phyloP scores from a whole-genome alignment of 37 sponge, comb jelly and placozoan species.

The Cladorhizidae sp. region DNA sequence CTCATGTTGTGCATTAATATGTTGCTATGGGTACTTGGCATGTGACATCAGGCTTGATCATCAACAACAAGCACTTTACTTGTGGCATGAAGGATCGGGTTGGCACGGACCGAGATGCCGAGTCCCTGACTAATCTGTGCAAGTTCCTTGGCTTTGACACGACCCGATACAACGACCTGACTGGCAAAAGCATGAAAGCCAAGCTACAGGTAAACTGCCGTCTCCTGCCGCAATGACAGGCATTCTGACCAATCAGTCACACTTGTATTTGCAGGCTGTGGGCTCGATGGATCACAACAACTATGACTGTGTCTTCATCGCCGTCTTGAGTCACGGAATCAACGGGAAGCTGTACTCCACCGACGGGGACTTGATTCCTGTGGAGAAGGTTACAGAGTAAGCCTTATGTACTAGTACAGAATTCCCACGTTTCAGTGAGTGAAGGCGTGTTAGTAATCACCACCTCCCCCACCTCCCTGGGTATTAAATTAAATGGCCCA shows the following conservation, averaged over 20 bases:
- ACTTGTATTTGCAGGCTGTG: constrained; percentile 12
- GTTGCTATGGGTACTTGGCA: too few species aligned
- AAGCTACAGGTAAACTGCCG: constrained; percentile 10
- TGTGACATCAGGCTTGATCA: constrained; percentile 43
- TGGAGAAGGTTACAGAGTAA: constrained; percentile 53
- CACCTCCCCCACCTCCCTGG: too few species aligned
- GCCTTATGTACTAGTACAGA: too few species aligned
- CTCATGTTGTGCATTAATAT: too few species aligned
- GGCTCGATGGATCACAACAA: constrained; percentile 46
- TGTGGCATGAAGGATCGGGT: constrained; percentile 73
- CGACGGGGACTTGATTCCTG: constrained; percentile 75
- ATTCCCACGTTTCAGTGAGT: too few species aligned
- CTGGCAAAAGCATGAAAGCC: constrained; percentile 10
- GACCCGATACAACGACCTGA: constrained; percentile 56
- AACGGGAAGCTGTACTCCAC: constrained; percentile 78
- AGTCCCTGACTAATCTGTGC: constrained; percentile 45
- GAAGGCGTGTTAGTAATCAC: too few species aligned
- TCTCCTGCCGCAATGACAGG: background rate
- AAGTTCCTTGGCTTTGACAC: constrained; percentile 52
- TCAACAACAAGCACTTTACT: constrained; percentile 78
- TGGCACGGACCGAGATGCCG: constrained; percentile 79
- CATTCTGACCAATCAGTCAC: background rate
- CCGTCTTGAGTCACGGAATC: constrained; percentile 79
- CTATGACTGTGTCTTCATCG: constrained; percentile 69
- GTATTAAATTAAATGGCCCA: too few species aligned